Conservation (phyloP, 2,113 vertebrate species). For the Cephalophus harveyi region DNA sequence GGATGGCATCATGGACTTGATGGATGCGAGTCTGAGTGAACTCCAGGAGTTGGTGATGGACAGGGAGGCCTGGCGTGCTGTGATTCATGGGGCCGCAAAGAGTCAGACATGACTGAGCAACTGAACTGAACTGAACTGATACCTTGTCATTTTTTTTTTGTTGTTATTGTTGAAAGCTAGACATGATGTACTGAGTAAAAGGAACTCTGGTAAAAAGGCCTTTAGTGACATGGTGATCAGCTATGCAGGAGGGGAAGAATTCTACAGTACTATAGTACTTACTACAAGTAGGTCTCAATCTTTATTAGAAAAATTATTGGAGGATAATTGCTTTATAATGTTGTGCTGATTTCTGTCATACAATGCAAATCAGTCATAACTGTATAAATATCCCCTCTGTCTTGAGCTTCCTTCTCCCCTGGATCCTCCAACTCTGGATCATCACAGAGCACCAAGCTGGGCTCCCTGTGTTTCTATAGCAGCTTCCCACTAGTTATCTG, state of each 20-base stretch:
- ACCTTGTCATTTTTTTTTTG: not conserved
- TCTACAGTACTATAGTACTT: not conserved
- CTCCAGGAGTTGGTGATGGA: too few species aligned
- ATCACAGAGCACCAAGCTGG: not conserved
- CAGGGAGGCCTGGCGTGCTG: too few species aligned
- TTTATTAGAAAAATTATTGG: not conserved
- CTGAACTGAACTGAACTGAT: not conserved
- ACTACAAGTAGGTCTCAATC: not conserved
- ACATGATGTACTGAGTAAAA: not conserved
- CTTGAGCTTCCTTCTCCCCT: not conserved
- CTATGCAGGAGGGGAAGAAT: not conserved
- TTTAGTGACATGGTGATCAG: not conserved
- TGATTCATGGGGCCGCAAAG: too few species aligned
- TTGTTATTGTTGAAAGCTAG: not conserved
- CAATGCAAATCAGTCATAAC: not conserved
- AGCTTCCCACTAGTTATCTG: not conserved
- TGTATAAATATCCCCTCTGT: not conserved
- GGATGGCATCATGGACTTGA: too few species aligned
- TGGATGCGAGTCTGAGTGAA: too few species aligned
- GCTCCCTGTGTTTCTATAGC: not conserved
- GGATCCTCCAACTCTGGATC: not conserved
- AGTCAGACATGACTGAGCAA: too few species aligned
- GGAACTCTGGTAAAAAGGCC: not conserved
- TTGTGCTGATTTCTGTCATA: not conserved
- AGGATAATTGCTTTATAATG: not conserved